Base-by-base conservation (phyloP, 2,888 invertebrate genomes). In the Sinotaia quadrata region DNA sequence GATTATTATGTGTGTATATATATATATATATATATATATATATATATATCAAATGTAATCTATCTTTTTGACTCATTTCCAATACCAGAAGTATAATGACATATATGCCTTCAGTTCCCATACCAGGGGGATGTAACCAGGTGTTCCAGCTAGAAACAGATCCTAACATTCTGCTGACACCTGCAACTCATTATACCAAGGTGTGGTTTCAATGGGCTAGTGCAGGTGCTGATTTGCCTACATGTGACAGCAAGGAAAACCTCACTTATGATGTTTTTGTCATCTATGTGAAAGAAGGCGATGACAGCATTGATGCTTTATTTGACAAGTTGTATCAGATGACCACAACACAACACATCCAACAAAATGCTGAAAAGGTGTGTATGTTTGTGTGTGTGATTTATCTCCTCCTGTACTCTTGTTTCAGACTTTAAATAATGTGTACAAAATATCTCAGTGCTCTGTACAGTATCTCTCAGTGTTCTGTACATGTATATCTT, bases 121-220 rank as follows among this genome's bases (percentile, higher is more conserved):
- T 93, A 75, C 94, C 94, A 24, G 94, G 94, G 47, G 94, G 93
- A 24, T 94, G 94, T 84, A 94, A 93, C 81, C 90, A 92, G 90
- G 93, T 92, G 79, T 92, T 92, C 76, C 87, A 91, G 49, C 82
- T 91, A 21, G 88, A 91, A 75, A 89, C 91, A 74, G 91, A 92
- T 10, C 93, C 94, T 15, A 81, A 78, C 58, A 75, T 81, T 44
- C 73, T 74, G 34, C 75, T 92, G 31, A 74, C 71, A 2, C 84
- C 88, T 65, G 86, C 83, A 56, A 76, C 89, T 75, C 75, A 88
- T 29, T 84, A 90, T 59, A 89, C 93, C 8, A 85, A 82, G 21
- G 90, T 93, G 1, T 91, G 91, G 60, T 88, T 85, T 71, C 88
- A 89, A 67, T 85, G 85, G 71, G 85, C 87, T 15, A 90, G 90